Conservation (phyloP, 2,888 invertebrate genomes). For the Cryptus armator region DNA sequence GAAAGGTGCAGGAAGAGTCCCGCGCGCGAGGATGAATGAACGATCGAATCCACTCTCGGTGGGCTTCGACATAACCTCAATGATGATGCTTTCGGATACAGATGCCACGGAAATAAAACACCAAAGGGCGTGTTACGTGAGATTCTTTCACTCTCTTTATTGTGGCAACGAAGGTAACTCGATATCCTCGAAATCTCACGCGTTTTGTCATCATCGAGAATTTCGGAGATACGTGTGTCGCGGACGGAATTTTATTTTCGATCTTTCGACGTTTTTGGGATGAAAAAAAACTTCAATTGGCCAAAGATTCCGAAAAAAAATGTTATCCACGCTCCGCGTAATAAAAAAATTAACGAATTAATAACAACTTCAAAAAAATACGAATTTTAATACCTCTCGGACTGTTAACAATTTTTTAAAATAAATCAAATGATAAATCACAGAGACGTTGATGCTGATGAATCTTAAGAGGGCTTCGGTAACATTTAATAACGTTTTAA, state of each 20-base stretch:
- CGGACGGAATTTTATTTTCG: neutral
- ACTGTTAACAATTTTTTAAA: no score
- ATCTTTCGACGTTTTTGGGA: neutral
- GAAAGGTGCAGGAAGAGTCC: slow-evolving; percentile 52
- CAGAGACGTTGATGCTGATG: slow-evolving; percentile 4
- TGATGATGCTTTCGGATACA: slow-evolving; percentile 14
- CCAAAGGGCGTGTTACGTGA: neutral
- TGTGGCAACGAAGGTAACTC: slow-evolving; percentile 26
- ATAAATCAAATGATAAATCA: neutral
- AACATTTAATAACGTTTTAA: slow-evolving; percentile 46
- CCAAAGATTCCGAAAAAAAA: no score
- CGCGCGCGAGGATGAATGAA: slow-evolving; percentile 62
- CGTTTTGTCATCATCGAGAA: neutral
- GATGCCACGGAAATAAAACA: slow-evolving; percentile 1
- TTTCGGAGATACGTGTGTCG: neutral
- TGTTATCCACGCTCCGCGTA: no score
- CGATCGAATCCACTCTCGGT: slow-evolving; percentile 50
- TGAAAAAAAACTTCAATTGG: no score
- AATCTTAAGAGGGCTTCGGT: slow-evolving; percentile 6
- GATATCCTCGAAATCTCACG: slow-evolving; percentile 39
- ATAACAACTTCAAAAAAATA: no score
- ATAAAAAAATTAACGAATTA: no score
- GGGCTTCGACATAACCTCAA: slow-evolving; percentile 14
- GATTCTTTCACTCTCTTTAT: slow-evolving; percentile 2
- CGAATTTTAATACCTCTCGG: no score